Conservation (phyloP, 2,797 vertebrate genomes). For the Remorina albescens region DNA sequence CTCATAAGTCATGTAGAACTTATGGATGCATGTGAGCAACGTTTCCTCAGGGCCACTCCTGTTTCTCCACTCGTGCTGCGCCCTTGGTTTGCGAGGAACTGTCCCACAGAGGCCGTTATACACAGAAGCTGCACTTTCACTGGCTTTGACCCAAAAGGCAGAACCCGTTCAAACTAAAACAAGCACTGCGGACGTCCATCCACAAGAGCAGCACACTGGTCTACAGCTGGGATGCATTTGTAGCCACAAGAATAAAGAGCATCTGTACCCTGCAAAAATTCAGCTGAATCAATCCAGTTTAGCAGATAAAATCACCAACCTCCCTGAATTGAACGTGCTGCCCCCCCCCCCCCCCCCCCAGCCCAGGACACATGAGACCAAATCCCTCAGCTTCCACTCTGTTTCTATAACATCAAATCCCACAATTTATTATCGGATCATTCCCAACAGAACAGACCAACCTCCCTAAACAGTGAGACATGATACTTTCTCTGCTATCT, state of each 20-base stretch:
- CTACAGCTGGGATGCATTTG: constrained; percentile 18
- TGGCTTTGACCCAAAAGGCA: not conserved
- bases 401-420: constrained; percentile 36
- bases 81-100: not conserved
- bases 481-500: constrained; percentile 30
- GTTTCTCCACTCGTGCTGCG: too few species aligned
- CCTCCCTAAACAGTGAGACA: constrained; percentile 18
- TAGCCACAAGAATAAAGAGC: constrained; percentile 27
- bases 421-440: constrained; percentile 14
- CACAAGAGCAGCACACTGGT: constrained; percentile 8
- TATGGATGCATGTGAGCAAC: constrained; percentile 7
- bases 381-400: constrained; percentile 33
- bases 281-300: constrained; percentile 39
- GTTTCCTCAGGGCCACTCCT: constrained; percentile 16
- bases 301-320: constrained; percentile 40
- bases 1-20: constrained; percentile 35
- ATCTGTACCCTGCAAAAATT: constrained; percentile 34
- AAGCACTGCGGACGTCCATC: constrained; percentile 7
- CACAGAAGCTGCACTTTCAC: constrained; percentile 3
- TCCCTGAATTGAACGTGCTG: constrained; percentile 21
- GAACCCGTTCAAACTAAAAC: not conserved
- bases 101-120: not conserved
- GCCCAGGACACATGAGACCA: not conserved
- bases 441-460: constrained; percentile 1
- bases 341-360: not conserved